These are phyloP conservation scores for Stomatorhinus walkeri DNA, from an alignment of 2,797 vertebrate species.

Conservation along the genomic window DNA sequence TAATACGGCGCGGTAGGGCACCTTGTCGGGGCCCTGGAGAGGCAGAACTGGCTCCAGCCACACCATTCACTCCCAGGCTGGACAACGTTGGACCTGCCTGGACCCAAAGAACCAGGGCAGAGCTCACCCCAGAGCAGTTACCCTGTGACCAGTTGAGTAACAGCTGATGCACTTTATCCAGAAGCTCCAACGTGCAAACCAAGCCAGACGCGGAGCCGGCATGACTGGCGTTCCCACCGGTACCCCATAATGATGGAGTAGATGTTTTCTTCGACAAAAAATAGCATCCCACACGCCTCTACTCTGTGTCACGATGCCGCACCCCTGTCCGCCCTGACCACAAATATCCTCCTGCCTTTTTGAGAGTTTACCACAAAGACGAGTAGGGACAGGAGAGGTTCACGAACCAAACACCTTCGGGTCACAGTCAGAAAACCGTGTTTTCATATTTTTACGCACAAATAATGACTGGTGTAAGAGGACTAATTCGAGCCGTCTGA, in stretches of 20 bases:
- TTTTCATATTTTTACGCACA: background rate
- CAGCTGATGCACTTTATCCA: background rate
- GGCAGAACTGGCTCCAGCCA: background rate
- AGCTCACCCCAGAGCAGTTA: background rate
- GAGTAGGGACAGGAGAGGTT: background rate
- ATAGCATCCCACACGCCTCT: constrained; percentile 30
- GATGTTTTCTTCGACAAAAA: constrained; percentile 40
- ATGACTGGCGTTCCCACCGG: constrained; percentile 40
- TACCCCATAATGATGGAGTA: constrained; percentile 55
- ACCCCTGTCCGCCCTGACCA: constrained; percentile 29
- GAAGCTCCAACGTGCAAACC: constrained; percentile 22
- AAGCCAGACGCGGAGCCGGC: constrained; percentile 49
- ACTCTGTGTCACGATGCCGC: constrained; percentile 6
- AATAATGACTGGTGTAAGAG: background rate
- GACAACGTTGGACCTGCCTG: background rate
- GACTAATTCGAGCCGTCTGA: background rate
- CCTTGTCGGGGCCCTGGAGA: background rate
- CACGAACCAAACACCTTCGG: background rate
- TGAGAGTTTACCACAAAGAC: background rate
- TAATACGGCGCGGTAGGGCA: background rate
- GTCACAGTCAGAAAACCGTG: background rate
- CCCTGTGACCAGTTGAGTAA: background rate
- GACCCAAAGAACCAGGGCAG: background rate
- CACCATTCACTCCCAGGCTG: background rate
- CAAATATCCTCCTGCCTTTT: background rate